These are phyloP conservation scores for Caenorhabditis sinica DNA, from an alignment of 2,888 invertebrate genomes.

Conservation along the genomic window DNA sequence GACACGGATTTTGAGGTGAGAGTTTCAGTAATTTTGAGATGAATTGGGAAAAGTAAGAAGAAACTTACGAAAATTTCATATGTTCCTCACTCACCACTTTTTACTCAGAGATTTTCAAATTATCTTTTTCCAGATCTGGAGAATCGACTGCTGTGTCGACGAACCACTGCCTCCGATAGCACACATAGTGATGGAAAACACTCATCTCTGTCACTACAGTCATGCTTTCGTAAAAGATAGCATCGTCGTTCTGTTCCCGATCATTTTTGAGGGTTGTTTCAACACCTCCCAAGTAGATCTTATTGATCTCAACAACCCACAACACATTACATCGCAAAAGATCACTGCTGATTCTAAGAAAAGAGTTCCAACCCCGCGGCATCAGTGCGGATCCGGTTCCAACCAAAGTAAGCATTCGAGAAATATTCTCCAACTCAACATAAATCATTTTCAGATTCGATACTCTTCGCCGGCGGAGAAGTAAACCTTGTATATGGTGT, in stretches of 20 bases:
- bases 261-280: conserved; percentile 80
- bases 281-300: conserved; percentile 81
- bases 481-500: conserved; percentile 79
- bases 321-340: conserved; percentile 79
- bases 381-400: conserved; percentile 81
- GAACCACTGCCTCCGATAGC: conserved; percentile 77
- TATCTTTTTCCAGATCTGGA: conserved; percentile 66
- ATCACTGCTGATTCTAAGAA: conserved; percentile 74
- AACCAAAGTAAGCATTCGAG: conserved; percentile 73
- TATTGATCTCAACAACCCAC: conserved; percentile 74
- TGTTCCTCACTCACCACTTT: too few relatives aligned
- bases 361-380: conserved; percentile 81
- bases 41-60: too few relatives aligned
- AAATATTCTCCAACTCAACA: too few relatives aligned
- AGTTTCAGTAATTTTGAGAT: too few relatives aligned
- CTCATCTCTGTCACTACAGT: conserved; percentile 81
- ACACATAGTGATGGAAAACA: conserved; percentile 80
- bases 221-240: conserved; percentile 82
- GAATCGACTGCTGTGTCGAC: conserved; percentile 72
- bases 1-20: conserved; percentile 78
- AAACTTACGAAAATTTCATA: conserved; percentile 75
- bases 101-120: not conserved
- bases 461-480: conserved; percentile 82
- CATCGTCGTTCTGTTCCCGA: conserved; percentile 79
- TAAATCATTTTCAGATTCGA: conserved; percentile 74